Conservation (phyloP, 2,888 invertebrate species). For the Lamproptera curius region DNA sequence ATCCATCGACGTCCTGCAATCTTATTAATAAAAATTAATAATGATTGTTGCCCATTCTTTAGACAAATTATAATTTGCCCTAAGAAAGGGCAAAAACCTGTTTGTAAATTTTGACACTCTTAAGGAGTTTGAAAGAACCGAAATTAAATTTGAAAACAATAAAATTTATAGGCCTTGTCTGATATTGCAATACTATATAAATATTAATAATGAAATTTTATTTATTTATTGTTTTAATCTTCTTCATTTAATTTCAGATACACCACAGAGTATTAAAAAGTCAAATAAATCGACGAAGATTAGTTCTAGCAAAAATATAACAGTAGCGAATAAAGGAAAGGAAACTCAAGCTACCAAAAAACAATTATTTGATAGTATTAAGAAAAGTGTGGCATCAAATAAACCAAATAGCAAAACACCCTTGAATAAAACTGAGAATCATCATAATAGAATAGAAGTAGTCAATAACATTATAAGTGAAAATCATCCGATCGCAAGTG, state of each 20-base stretch:
- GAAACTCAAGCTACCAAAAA: slow-evolving; percentile 36
- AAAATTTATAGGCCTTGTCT: no score
- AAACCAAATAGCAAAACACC: slow-evolving; percentile 30
- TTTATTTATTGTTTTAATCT: no score
- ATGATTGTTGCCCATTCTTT: no score
- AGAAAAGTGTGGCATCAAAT: slow-evolving; percentile 29
- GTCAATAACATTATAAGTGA: slow-evolving; percentile 36
- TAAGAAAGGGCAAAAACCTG: no score
- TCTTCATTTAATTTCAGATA: slow-evolving; percentile 38
- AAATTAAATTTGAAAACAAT: no score
- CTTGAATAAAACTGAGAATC: slow-evolving; percentile 4
- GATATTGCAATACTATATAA: no score
- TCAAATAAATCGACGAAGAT: slow-evolving; percentile 35
- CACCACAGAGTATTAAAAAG: slow-evolving; percentile 33
- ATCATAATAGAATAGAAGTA: slow-evolving; percentile 12
- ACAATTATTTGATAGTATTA: slow-evolving; percentile 35
- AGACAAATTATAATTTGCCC: no score
- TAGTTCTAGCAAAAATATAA: slow-evolving; percentile 44
- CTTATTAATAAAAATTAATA: no score
- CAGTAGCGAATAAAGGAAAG: slow-evolving; percentile 42
- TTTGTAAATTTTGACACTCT: no score
- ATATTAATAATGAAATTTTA: no score
- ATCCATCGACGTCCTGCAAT: no score
- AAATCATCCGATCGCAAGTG: slow-evolving; percentile 38
- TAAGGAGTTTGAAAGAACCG: no score